Conservation (phyloP, 2,113 vertebrate genomes). For the Chloropsis hardwickii region DNA sequence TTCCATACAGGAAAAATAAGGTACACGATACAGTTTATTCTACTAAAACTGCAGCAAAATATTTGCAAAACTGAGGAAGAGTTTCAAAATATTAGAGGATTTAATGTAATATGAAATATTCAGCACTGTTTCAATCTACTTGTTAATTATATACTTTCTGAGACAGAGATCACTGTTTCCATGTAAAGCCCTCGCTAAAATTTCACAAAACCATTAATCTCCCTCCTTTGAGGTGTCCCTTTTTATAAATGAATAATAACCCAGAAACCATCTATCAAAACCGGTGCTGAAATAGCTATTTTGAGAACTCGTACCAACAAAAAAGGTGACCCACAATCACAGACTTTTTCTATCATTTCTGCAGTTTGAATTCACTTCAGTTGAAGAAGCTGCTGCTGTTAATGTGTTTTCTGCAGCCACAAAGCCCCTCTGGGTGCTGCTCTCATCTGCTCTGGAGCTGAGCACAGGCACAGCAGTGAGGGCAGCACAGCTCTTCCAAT, state of each 20-base stretch:
- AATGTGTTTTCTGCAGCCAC: not conserved
- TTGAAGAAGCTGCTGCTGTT: not conserved
- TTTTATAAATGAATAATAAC: constrained; percentile 5
- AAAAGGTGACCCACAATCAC: not conserved
- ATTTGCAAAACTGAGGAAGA: not conserved
- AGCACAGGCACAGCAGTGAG: not conserved
- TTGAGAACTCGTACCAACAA: not conserved
- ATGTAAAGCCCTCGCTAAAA: not conserved
- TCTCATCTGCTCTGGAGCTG: not conserved
- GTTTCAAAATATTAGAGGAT: not conserved
- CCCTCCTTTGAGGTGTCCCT: not conserved
- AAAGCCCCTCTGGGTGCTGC: not conserved
- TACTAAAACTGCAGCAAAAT: not conserved
- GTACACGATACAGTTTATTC: rapidly evolving
- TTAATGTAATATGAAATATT: not conserved
- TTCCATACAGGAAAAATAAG: not conserved
- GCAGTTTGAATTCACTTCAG: not conserved
- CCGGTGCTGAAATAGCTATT: not conserved
- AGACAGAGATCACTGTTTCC: not conserved
- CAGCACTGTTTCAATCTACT: not conserved
- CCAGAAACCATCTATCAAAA: not conserved
- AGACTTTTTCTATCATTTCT: not conserved
- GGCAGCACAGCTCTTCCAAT: not conserved
- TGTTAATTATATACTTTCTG: not conserved
- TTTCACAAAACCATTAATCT: not conserved